Evolutionary conservation across 2,113 vertebrate genomes (phyloP), one percentile per base, ranked within the genome.

Genomic region (Ictalurus furcatus): DNA sequence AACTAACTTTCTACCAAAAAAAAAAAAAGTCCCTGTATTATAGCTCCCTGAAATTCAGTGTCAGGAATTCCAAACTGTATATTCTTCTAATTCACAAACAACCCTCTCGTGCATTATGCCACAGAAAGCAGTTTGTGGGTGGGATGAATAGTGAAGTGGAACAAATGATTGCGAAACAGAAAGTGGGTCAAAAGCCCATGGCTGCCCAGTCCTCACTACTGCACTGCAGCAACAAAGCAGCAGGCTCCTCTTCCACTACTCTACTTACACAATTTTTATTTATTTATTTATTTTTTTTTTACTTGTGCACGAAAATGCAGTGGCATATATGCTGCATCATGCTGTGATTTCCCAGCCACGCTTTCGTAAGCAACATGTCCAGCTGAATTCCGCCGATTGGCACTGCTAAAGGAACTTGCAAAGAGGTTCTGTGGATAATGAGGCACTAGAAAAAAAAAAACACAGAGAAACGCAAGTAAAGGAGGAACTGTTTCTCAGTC

Each of bases 141-240:
- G 87, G 87, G 67, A 79, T 84, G 84, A 88, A 91, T 88, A 71
- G 86, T 88, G 87, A 89, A 88, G 88, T 90, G 90, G 88, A 90
- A 88, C 87, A 86, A 91, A 91, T 86, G 79, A 90, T 81, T 85
- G 88, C 82, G 30, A 73, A 85, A 84, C 23, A 80, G 48, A 89
- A 91, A 90, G 86, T 91, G 90, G 90, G 90, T 90, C 88, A 91
- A 71, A 78, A 86, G 81, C 52, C 52, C 58, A 69, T 87, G 81
- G 69, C 84, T 82, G 88, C 69, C 88, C 80, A 74, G 81, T 65
- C 19, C 9, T 56, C 40, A 88, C 74, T 89, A 74, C 86, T 86
- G 90, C 90, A 88, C 78, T 89, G 88, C 88, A 86, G 90, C 87
- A 87, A 82, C 76, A 88, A 73, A 88, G 87, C 52, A 63, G 58